These are phyloP conservation scores for Marisa cornuarietis DNA, from an alignment of 1,140 invertebrate genomes.

Conservation along the genomic window DNA sequence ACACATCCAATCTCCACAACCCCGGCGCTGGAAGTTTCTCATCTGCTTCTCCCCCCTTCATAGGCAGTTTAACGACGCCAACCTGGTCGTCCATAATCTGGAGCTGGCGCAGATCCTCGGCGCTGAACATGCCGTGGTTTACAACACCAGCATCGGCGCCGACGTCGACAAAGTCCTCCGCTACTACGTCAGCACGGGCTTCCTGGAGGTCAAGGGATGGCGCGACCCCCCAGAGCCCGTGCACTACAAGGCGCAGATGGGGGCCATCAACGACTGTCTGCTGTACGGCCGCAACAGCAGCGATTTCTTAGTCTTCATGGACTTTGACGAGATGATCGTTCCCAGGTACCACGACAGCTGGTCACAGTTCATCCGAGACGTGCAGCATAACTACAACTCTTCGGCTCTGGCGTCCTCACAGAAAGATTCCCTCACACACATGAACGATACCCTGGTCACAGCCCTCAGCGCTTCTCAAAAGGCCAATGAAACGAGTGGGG, in stretches of 20 bases:
- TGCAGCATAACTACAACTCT: not conserved
- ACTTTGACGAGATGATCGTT: conserved; percentile 18
- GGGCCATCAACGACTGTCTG: conserved; percentile 17
- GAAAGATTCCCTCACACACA: too few relatives aligned
- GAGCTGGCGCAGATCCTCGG: conserved; percentile 7
- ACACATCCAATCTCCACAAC: not conserved
- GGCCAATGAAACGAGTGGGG: too few relatives aligned
- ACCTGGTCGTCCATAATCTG: not conserved
- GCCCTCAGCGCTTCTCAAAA: too few relatives aligned
- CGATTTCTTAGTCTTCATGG: conserved; percentile 15
- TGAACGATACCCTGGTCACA: not conserved
- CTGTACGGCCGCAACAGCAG: not conserved
- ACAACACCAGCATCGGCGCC: conserved; percentile 4
- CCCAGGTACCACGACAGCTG: not conserved
- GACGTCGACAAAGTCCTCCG: not conserved
- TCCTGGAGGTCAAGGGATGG: conserved; percentile 9
- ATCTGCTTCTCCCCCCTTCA: conserved; percentile 8
- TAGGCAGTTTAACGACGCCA: not conserved
- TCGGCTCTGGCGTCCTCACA: too few relatives aligned
- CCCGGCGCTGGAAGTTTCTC: not conserved
- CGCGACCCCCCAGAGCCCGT: conserved; percentile 1
- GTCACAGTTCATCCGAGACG: not conserved
- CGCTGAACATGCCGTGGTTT: conserved; percentile 8
- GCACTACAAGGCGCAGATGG: conserved; percentile 16
- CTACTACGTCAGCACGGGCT: conserved; percentile 6